phyloP scores from a whole-genome alignment of 2,888 invertebrate species.

The Crematogaster levior region DNA sequence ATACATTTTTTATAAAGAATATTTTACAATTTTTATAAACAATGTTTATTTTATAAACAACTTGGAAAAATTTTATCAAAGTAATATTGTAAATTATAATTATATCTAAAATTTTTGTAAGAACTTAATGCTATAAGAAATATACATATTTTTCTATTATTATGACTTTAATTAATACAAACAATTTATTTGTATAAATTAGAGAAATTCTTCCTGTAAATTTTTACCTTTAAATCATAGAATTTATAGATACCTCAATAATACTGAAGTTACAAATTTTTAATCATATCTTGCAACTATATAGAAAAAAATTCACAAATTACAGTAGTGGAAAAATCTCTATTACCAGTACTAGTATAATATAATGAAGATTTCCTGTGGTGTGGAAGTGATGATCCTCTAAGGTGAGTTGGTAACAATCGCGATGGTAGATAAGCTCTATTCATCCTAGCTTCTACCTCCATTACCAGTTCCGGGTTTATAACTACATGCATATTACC shows the following conservation, averaged over 20 bases:
- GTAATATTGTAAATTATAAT: background rate
- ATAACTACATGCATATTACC: conserved; percentile 89
- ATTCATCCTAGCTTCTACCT: conserved; percentile 95
- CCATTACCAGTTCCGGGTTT: conserved; percentile 95
- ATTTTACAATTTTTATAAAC: background rate
- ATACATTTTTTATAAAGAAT: background rate
- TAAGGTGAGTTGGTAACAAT: conserved; percentile 86
- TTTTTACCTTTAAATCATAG: background rate
- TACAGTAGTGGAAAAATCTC: conserved; percentile 70
- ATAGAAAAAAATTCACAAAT: conserved; percentile 54
- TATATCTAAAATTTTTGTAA: background rate
- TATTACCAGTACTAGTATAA: conserved; percentile 83
- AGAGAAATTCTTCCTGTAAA: background rate
- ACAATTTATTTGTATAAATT: background rate
- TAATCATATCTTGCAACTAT: conserved; percentile 47
- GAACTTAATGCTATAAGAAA: background rate
- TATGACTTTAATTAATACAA: background rate
- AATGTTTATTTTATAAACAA: background rate
- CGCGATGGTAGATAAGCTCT: conserved; percentile 89
- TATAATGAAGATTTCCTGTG: conserved; percentile 85
- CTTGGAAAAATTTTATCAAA: background rate
- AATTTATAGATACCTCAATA: background rate
- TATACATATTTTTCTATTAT: background rate
- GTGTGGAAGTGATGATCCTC: conserved; percentile 82
- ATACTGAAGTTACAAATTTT: conserved; percentile 1